phyloP scores from a whole-genome alignment of 2,888 invertebrate genomes.

The Sussaba pulchella region DNA sequence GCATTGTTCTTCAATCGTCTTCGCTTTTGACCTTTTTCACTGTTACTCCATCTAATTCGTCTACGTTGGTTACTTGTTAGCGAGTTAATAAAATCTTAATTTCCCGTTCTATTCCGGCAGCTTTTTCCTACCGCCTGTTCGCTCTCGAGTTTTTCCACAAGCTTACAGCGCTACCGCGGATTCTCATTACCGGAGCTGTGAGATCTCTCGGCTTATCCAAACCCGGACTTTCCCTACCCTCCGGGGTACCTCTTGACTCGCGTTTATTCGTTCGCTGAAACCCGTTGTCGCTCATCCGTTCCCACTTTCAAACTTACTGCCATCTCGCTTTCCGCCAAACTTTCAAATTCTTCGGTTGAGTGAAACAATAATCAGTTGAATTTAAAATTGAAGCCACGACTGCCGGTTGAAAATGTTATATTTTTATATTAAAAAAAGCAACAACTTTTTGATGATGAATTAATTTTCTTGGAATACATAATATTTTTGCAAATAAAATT shows the following conservation, averaged over 20 bases:
- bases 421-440: too few species aligned
- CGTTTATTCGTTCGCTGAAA: slow-evolving; percentile 43
- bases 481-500: too few species aligned
- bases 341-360: slow-evolving; percentile 32
- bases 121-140: slow-evolving; percentile 24
- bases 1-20: background rate
- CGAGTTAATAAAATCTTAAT: slow-evolving; percentile 67
- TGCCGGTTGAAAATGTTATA: slow-evolving; percentile 37
- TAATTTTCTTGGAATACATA: too few species aligned
- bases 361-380: slow-evolving; percentile 56
- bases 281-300: slow-evolving; percentile 16
- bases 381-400: slow-evolving; percentile 52
- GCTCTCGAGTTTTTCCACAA: slow-evolving; percentile 18
- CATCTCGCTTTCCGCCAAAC: slow-evolving; percentile 11
- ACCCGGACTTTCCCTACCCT: slow-evolving; percentile 20
- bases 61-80: slow-evolving; percentile 39
- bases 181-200: slow-evolving; percentile 54
- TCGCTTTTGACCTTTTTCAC: slow-evolving; percentile 36
- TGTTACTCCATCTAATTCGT: background rate
- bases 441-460: too few species aligned
- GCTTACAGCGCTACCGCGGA: slow-evolving; percentile 21
- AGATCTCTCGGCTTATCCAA: slow-evolving; percentile 25
- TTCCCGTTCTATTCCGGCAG: slow-evolving; percentile 44
- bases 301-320: slow-evolving; percentile 15
- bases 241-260: slow-evolving; percentile 50